Conservation (phyloP, 2,797 vertebrate genomes). For the Pelochelys cantorii region DNA sequence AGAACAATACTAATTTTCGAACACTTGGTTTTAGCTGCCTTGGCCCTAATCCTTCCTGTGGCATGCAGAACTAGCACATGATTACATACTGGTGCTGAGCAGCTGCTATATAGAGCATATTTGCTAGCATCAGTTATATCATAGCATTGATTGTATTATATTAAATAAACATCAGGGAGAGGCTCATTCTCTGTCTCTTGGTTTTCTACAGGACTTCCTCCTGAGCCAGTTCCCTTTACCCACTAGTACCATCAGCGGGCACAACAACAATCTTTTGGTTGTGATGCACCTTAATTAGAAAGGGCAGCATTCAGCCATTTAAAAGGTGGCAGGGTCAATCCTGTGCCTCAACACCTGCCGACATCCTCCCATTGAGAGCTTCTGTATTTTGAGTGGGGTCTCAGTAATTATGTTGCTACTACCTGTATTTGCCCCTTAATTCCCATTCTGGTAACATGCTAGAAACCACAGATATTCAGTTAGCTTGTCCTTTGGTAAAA, state of each 20-base stretch:
- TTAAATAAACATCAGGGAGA: not conserved
- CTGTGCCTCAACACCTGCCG: not conserved
- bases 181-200: not conserved
- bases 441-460: not conserved
- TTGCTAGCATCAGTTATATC: not conserved
- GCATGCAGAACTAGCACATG: not conserved
- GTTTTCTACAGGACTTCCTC: not conserved
- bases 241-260: not conserved
- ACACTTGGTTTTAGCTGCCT: not conserved
- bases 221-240: not conserved
- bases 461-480: not conserved
- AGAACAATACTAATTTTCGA: not conserved
- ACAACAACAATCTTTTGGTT: not conserved
- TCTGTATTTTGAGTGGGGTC: not conserved
- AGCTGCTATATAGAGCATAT: not conserved
- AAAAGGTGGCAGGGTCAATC: not conserved
- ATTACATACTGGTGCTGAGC: fast-evolving
- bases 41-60: not conserved
- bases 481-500: not conserved
- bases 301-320: not conserved
- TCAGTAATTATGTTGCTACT: not conserved
- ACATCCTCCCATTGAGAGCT: not conserved
- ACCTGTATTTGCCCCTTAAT: not conserved
- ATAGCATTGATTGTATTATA: not conserved
- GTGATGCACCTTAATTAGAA: not conserved